phyloP scores from a whole-genome alignment of 2,113 vertebrate species.

The Vulpes lagopus region DNA sequence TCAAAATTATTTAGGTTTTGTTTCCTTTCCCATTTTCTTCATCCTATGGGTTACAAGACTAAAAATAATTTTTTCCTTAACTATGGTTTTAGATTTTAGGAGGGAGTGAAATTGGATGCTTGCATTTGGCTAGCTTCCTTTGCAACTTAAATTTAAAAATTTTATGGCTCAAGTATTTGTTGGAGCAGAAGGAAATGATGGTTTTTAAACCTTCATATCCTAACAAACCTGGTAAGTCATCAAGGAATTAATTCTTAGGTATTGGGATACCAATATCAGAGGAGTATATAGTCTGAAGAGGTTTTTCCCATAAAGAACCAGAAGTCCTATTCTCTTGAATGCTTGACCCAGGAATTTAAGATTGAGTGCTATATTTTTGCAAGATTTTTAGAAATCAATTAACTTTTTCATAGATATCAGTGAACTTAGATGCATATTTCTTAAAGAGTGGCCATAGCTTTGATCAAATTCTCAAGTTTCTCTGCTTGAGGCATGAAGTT shows the following conservation, averaged over 20 bases:
- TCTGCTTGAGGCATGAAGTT: neutral
- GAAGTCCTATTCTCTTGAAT: neutral
- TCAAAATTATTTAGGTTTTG: neutral
- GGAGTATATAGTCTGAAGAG: neutral
- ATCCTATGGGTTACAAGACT: neutral
- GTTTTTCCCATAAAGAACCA: neutral
- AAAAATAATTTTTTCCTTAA: neutral
- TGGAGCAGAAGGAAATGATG: neutral
- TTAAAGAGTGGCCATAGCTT: neutral
- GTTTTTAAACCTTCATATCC: neutral
- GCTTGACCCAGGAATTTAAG: neutral
- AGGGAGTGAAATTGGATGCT: neutral
- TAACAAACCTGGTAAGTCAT: neutral
- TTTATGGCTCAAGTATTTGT: neutral
- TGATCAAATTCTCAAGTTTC: neutral
- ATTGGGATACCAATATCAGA: neutral
- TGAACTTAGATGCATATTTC: neutral
- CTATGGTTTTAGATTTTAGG: neutral
- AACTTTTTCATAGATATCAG: neutral
- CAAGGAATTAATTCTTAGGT: neutral
- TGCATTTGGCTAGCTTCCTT: conserved; percentile 12
- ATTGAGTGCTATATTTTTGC: neutral
- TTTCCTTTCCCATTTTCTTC: neutral
- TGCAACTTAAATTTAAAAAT: conserved; percentile 5
- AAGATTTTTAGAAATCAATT: neutral